Base-by-base conservation (phyloP, 2,888 invertebrate species). In the Campoplex nolae region DNA sequence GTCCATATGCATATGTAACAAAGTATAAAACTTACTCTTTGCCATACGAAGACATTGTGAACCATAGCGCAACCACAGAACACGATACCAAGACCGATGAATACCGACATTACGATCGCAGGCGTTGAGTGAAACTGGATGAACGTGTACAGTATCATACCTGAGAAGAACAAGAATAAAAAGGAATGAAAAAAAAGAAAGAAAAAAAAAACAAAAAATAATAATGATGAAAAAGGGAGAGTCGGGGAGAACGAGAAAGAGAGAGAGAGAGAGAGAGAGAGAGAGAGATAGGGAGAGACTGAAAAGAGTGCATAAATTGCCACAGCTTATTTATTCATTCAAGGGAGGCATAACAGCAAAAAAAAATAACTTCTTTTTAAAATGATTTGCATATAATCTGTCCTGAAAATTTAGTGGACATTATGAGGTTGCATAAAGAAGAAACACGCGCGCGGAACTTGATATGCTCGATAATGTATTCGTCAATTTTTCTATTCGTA, bases 31-130 rank as follows among this genome's bases (percentile, higher is more conserved):
- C 93, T 93, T 89, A 95, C 95, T 94, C 97, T 97, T 95, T 98
- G 98, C 98, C 98, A 99, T 74, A 98, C 97, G 94, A 98, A 98
- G 18, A 98, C 98, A 95, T 98, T 98, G 95, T 99, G 98, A 28
- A 98, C 98, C 97, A 98, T 98, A 35, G 98, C 98, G 92, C 98
- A 97, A 90, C 98, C 98, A 93, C 98, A 98, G 95, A 98, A 98
- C 65, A 98, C 96, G 87, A 98, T 98, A 2, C 98, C 98, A 28
- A 98, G 96, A n/a, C 98, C 98, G 88, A 98, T 97, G 92, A 98
- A 97, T 2, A 98, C 97, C 90, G 98, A 98, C 23, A 98, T 98
- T 80, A 98, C 97, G 90, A 98, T 98, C 35, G 98, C 98, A 11
- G 98, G 98, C 23, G 98, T 98, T 32, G 98, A 98, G 92, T 98